phyloP scores from a whole-genome alignment of 2,797 vertebrate species.

The Lagocephalus sceleratus region DNA sequence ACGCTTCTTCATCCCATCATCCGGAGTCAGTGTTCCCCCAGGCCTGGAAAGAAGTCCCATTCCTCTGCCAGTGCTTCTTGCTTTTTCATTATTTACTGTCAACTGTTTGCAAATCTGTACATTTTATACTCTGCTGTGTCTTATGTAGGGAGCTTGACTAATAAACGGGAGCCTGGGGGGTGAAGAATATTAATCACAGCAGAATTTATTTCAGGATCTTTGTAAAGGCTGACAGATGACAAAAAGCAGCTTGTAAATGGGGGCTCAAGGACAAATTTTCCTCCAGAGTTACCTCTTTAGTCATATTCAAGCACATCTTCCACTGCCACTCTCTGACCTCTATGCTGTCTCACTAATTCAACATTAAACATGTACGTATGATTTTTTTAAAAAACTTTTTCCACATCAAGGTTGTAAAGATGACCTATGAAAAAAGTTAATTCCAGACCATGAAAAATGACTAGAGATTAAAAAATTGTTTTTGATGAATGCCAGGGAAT shows the following conservation, averaged over 20 bases:
- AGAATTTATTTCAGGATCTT: conserved; percentile 24
- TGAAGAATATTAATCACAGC: conserved; percentile 28
- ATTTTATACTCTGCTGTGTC: conserved; percentile 6
- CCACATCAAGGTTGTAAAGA: too few relatives aligned
- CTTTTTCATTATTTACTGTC: neutral
- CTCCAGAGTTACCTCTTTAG: too few relatives aligned
- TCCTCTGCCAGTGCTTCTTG: neutral
- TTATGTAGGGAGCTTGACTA: conserved; percentile 17
- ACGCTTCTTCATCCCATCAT: neutral
- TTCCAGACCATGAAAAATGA: too few relatives aligned
- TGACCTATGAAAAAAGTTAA: too few relatives aligned
- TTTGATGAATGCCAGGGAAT: neutral
- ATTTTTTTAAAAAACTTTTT: too few relatives aligned
- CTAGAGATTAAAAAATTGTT: neutral
- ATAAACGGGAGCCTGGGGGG: conserved; percentile 12
- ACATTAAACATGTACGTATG: too few relatives aligned
- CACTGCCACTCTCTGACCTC: too few relatives aligned
- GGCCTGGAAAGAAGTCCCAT: neutral
- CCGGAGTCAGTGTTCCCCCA: neutral
- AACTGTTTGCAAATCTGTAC: neutral
- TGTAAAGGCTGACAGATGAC: conserved; percentile 15
- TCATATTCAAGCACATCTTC: too few relatives aligned
- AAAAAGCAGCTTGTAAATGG: conserved; percentile 5
- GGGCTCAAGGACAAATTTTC: too few relatives aligned
- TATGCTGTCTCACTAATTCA: too few relatives aligned